Conservation (phyloP, 2,888 invertebrate genomes). For the Coenonympha glycerion region DNA sequence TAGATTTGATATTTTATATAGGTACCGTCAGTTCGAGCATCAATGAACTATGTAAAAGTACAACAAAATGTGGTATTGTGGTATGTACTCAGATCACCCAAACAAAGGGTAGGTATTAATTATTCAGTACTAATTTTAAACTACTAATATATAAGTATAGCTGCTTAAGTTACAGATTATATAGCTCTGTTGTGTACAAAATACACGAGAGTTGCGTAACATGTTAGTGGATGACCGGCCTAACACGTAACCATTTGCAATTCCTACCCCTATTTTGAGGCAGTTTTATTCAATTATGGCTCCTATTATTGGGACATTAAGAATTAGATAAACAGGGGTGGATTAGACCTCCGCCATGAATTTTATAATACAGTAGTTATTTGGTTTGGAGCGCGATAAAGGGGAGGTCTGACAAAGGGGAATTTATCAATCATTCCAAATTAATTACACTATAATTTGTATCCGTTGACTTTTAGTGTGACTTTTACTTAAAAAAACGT, state of each 20-base stretch:
- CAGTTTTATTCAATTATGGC: conserved; percentile 14
- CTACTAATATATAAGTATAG: too few species aligned
- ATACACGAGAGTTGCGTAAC: not conserved
- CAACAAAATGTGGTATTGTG: too few species aligned
- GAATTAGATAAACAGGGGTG: conserved; percentile 14
- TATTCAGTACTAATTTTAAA: too few species aligned
- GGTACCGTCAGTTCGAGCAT: too few species aligned
- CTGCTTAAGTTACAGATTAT: too few species aligned
- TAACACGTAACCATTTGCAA: conserved; percentile 6
- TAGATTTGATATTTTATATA: too few species aligned
- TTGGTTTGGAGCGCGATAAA: conserved; percentile 21
- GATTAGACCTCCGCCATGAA: conserved; percentile 11
- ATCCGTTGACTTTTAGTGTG: conserved; percentile 22
- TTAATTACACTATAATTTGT: conserved; percentile 26
- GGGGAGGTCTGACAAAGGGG: conserved; percentile 21
- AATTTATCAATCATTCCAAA: conserved; percentile 25
- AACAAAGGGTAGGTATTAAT: too few species aligned
- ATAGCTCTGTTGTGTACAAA: too few species aligned
- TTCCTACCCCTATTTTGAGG: conserved; percentile 7
- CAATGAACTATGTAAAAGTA: too few species aligned
- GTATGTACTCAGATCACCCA: too few species aligned
- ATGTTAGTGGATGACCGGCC: not conserved
- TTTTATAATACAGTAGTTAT: conserved; percentile 20
- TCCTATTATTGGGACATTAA: conserved; percentile 7
- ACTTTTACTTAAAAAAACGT: not conserved